These are phyloP conservation scores for Saturnia pavonia DNA, from an alignment of 2,888 invertebrate species.

Conservation along the genomic window DNA sequence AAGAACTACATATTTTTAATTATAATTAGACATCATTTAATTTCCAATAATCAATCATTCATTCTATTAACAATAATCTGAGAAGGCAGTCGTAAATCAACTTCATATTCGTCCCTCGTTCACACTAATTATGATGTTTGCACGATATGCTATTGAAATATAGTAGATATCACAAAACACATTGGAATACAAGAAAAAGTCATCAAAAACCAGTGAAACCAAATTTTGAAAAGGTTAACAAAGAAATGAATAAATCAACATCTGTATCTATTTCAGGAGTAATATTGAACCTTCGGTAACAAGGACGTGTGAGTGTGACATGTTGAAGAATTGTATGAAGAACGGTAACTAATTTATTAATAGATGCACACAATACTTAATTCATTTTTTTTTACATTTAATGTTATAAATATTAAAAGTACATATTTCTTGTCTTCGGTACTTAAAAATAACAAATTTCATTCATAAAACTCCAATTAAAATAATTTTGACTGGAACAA, in stretches of 20 bases:
- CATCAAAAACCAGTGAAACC: neutral
- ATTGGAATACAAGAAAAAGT: neutral
- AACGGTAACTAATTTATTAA: neutral
- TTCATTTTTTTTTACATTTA: neutral
- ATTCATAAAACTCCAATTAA: neutral
- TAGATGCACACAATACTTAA: neutral
- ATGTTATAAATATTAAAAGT: neutral
- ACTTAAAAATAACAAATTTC: neutral
- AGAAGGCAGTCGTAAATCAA: too few species aligned
- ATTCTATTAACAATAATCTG: too few species aligned
- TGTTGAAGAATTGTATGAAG: neutral
- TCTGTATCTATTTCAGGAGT: neutral
- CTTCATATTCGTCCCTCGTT: too few species aligned
- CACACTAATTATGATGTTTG: too few species aligned
- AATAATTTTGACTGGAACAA: neutral
- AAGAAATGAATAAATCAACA: neutral
- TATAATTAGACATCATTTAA: too few species aligned
- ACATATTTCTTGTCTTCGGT: neutral
- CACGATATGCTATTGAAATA: too few species aligned
- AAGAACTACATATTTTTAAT: too few species aligned
- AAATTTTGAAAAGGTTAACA: neutral
- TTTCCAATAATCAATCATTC: too few species aligned
- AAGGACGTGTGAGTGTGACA: neutral
- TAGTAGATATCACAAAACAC: too few species aligned
- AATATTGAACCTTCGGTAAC: neutral